These are phyloP conservation scores for Metacarcinus magister DNA, from an alignment of 2,888 invertebrate species.

Conservation along the genomic window DNA sequence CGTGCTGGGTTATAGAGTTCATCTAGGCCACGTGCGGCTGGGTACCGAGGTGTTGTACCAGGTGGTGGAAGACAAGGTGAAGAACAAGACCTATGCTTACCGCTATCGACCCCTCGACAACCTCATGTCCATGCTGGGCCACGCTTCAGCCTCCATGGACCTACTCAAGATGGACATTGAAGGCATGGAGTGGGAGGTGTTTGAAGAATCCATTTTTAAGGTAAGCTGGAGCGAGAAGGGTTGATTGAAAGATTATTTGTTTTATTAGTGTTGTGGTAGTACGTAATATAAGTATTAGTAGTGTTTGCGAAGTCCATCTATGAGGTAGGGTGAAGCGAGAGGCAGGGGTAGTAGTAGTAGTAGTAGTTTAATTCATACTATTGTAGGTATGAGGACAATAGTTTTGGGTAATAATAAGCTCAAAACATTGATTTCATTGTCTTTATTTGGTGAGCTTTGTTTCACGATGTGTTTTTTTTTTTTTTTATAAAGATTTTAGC, in stretches of 20 bases:
- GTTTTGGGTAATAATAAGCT: too few species aligned
- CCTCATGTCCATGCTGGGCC: conserved; percentile 70
- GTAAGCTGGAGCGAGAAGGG: conserved; percentile 42
- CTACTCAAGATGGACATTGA: conserved; percentile 78
- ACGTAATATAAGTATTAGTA: not conserved
- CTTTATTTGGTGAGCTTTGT: too few species aligned
- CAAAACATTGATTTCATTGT: too few species aligned
- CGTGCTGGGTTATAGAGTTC: conserved; percentile 42
- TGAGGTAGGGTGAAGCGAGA: too few species aligned
- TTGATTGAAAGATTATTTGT: not conserved
- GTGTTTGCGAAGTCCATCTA: not conserved
- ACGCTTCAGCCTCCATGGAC: conserved; percentile 58
- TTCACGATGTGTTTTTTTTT: too few species aligned
- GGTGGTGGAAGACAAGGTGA: conserved; percentile 46
- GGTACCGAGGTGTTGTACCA: conserved; percentile 30
- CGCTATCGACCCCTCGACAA: conserved; percentile 77
- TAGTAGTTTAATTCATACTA: not conserved
- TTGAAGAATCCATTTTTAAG: conserved; percentile 72
- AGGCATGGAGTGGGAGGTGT: conserved; percentile 72
- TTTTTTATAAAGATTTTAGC: too few species aligned
- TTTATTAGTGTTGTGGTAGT: not conserved
- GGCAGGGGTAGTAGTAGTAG: not conserved
- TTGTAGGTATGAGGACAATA: too few species aligned
- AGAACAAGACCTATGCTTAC: conserved; percentile 56
- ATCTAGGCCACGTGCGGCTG: conserved; percentile 70